These are phyloP conservation scores for Leucophenga montana DNA, from an alignment of 2,888 invertebrate species.

Conservation along the genomic window DNA sequence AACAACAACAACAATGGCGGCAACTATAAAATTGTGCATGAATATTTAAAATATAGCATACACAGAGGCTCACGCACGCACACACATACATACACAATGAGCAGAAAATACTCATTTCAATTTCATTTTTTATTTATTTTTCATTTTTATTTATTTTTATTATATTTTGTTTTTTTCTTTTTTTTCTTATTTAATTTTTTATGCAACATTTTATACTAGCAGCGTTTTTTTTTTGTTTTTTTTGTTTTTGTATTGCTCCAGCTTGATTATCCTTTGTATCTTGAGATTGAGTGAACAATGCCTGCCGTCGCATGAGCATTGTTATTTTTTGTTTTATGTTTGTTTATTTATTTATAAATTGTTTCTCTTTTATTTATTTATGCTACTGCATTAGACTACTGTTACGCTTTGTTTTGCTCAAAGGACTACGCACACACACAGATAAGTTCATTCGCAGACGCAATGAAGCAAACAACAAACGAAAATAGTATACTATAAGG, in stretches of 20 bases:
- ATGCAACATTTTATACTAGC: not conserved
- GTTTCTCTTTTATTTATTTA: constrained; percentile 25
- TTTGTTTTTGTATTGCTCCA: not conserved
- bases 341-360: constrained; percentile 36
- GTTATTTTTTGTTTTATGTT: constrained; percentile 26
- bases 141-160: constrained; percentile 33
- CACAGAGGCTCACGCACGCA: constrained; percentile 33
- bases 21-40: constrained; percentile 45
- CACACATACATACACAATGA: constrained; percentile 37
- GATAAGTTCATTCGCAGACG: constrained; percentile 28
- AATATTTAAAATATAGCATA: constrained; percentile 53
- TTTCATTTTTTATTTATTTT: constrained; percentile 46
- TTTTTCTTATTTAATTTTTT: constrained; percentile 23
- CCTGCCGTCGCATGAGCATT: constrained; percentile 14
- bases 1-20: constrained; percentile 12
- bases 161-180: constrained; percentile 3
- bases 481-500: constrained; percentile 24
- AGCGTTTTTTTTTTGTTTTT: not conserved
- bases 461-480: constrained; percentile 45
- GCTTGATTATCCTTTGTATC: constrained; percentile 1
- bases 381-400: constrained; percentile 33
- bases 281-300: constrained; percentile 10
- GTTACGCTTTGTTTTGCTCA: not conserved
- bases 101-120: constrained; percentile 57
- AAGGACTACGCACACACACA: constrained; percentile 2